Conservation (phyloP, 2,888 invertebrate species). For the Lasioglossum lativentre region DNA sequence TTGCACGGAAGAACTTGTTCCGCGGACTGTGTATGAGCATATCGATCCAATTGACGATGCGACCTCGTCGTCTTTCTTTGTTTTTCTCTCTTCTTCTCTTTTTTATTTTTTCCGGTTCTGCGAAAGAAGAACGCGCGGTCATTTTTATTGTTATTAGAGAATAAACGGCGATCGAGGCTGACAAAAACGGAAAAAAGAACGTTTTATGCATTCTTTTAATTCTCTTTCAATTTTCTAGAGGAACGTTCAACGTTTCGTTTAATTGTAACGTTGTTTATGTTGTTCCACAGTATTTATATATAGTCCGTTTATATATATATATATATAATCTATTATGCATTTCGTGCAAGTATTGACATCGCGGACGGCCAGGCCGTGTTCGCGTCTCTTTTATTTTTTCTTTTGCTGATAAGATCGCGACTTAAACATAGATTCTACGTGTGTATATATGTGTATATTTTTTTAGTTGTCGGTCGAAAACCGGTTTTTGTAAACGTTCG, state of each 20-base stretch:
- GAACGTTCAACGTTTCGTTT: constrained; percentile 20
- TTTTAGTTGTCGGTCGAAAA: constrained; percentile 1
- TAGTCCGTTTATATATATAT: neutral
- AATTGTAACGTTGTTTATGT: constrained; percentile 3
- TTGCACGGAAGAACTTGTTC: constrained; percentile 22
- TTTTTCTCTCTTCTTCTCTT: neutral
- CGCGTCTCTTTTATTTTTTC: neutral
- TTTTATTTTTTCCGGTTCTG: neutral
- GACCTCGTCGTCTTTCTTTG: neutral
- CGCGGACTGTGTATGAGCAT: neutral
- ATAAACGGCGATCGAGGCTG: constrained; percentile 52
- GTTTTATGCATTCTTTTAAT: neutral
- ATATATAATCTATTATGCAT: neutral
- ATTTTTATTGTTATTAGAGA: constrained; percentile 11
- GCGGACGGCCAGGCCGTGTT: neutral
- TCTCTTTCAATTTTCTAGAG: constrained; percentile 9
- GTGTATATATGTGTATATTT: constrained; percentile 29
- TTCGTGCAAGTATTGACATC: neutral
- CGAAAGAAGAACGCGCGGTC: neutral
- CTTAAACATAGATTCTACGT: neutral
- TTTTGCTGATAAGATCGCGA: neutral
- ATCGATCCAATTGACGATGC: constrained; percentile 15
- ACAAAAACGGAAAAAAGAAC: constrained; percentile 40
- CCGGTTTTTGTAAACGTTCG: neutral
- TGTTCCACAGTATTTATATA: constrained; percentile 43